These are phyloP conservation scores for Octonoba sinensis DNA, from an alignment of 2,888 invertebrate species.

Conservation along the genomic window DNA sequence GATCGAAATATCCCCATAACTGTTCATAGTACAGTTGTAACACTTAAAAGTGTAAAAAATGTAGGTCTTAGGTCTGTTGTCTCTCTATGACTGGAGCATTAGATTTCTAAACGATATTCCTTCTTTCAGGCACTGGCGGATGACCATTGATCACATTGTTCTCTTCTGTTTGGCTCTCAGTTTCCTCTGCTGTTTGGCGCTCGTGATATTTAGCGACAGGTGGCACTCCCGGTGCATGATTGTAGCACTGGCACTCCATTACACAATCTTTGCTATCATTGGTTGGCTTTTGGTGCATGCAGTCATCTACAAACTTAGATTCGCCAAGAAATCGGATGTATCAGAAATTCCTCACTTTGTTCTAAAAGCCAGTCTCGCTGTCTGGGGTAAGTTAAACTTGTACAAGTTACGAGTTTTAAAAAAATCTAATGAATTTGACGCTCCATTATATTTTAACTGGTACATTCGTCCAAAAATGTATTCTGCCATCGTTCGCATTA, in stretches of 20 bases:
- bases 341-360: slow-evolving; percentile 40
- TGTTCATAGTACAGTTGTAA: no score
- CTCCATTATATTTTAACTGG: no score
- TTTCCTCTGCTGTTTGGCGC: slow-evolving; percentile 22
- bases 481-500: no score
- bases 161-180: slow-evolving; percentile 39
- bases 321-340: slow-evolving; percentile 50
- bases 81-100: no score
- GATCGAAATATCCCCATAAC: no score
- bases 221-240: slow-evolving; percentile 2
- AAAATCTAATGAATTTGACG: no score
- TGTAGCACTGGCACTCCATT: slow-evolving; percentile 25
- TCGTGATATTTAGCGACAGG: slow-evolving; percentile 37
- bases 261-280: slow-evolving; percentile 19
- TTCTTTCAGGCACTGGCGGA: slow-evolving; percentile 36
- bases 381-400: slow-evolving; percentile 36
- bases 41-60: no score
- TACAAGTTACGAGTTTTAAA: neutral
- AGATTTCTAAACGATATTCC: neutral
- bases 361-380: slow-evolving; percentile 11
- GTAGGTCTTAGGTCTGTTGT: no score
- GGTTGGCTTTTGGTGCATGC: slow-evolving; percentile 42
- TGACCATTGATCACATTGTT: slow-evolving; percentile 34
- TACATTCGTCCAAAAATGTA: no score
- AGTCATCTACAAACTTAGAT: slow-evolving; percentile 33